Percentiles rank a stretch among this genome's conserved stretches.
Evolutionary conservation across 1,140 invertebrate species (phyloP).

Genomic region (Maniola jurtina): DNA sequence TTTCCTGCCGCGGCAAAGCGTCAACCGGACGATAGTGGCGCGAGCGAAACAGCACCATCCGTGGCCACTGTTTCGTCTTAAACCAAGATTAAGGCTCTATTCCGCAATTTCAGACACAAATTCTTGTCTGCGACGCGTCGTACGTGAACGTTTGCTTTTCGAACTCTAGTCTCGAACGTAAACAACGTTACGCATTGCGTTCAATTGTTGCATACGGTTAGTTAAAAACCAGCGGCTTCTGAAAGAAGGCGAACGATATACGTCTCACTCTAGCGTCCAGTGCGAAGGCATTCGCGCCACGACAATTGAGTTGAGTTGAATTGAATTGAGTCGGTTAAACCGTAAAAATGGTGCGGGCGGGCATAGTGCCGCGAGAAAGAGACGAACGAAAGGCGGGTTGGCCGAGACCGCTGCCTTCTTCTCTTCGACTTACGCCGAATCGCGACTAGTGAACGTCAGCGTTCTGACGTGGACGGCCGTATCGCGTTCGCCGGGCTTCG

Average conservation of each 20-base stretch:
- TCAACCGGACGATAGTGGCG: slow-evolving; percentile 67
- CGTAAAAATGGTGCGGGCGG: slow-evolving; percentile 76
- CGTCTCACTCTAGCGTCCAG: slow-evolving; percentile 75
- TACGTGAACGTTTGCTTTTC: slow-evolving; percentile 40
- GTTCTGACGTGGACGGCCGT: slow-evolving; percentile 68
- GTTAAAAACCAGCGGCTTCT: slow-evolving; percentile 33
- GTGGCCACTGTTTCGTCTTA: slow-evolving; percentile 61
- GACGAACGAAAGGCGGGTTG: slow-evolving; percentile 75
- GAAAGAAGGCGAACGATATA: slow-evolving; percentile 56
- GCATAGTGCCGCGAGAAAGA: slow-evolving; percentile 67
- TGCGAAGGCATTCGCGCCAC: slow-evolving; percentile 75
- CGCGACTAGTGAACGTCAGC: slow-evolving; percentile 74
- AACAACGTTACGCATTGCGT: slow-evolving; percentile 5
- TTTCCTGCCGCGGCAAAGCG: slow-evolving; percentile 40
- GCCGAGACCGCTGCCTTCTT: slow-evolving; percentile 75
- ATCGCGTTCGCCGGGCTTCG: slow-evolving; percentile 46
- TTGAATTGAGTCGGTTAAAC: slow-evolving; percentile 77
- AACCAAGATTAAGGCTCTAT: slow-evolving; percentile 74
- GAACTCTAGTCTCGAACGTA: slow-evolving; percentile 11
- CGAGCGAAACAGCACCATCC: slow-evolving; percentile 59
- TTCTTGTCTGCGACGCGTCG: slow-evolving; percentile 58
- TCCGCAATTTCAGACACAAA: slow-evolving; percentile 59
- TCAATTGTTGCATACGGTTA: slow-evolving; percentile 25
- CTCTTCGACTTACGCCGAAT: slow-evolving; percentile 72
- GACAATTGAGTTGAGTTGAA: slow-evolving; percentile 79